Conservation (phyloP, 2,888 invertebrate genomes). For the Polydrusus pterygomalis region DNA sequence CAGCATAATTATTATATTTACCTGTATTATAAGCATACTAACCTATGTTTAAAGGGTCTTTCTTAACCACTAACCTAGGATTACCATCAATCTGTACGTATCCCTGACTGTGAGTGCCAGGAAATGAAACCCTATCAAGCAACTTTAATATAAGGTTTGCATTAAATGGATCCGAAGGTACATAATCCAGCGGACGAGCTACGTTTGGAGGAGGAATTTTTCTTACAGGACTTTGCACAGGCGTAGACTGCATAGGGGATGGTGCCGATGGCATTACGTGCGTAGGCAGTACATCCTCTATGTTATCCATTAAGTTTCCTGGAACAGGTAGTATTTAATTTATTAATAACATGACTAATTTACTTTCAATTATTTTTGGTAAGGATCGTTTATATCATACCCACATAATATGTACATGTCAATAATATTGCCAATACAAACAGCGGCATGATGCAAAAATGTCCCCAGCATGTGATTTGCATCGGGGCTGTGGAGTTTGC, state of each 20-base stretch:
- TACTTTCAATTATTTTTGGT: not conserved
- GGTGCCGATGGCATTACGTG: conserved; percentile 37
- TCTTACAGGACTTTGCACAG: conserved; percentile 40
- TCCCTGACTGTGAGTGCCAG: conserved; percentile 73
- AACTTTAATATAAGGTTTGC: conserved; percentile 80
- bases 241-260: conserved; percentile 44
- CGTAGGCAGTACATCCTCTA: conserved; percentile 41
- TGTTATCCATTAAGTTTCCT: conserved; percentile 48
- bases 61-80: conserved; percentile 73
- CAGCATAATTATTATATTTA: not conserved
- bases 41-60: conserved; percentile 62
- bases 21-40: conserved; percentile 3
- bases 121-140: conserved; percentile 83
- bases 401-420: no score
- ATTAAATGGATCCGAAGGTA: conserved; percentile 87
- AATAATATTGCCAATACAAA: no score
- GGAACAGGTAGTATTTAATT: conserved; percentile 5
- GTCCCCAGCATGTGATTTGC: no score
- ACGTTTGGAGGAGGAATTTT: conserved; percentile 57
- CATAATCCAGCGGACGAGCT: conserved; percentile 61
- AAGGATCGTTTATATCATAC: not conserved
- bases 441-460: no score
- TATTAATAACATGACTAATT: not conserved
- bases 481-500: no score
- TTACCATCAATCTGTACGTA: conserved; percentile 74